Conservation (phyloP, 2,888 invertebrate genomes). For the Chloromyia formosa region DNA sequence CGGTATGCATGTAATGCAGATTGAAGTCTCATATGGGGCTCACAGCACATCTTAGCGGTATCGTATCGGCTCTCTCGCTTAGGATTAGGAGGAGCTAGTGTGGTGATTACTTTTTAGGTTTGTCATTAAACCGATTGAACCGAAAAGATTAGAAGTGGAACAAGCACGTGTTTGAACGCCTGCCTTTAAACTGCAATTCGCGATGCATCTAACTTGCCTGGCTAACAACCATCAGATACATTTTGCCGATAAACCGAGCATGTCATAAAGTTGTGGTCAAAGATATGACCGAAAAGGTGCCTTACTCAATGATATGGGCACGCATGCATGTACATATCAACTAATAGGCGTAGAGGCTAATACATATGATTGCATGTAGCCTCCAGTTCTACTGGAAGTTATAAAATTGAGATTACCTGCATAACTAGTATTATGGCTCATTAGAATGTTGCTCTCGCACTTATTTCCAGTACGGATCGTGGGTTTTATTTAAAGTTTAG, state of each 20-base stretch:
- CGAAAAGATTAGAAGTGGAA: slow-evolving; percentile 7
- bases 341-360: too few relatives aligned
- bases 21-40: neutral
- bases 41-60: neutral
- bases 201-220: neutral
- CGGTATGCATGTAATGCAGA: slow-evolving; percentile 1
- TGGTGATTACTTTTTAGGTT: slow-evolving; percentile 13
- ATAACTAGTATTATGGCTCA: too few relatives aligned
- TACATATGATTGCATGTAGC: too few relatives aligned
- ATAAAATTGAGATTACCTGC: too few relatives aligned
- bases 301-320: too few relatives aligned
- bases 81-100: neutral
- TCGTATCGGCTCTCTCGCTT: neutral
- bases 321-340: too few relatives aligned
- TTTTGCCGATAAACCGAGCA: slow-evolving; percentile 14
- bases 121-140: slow-evolving; percentile 2
- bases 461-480: too few relatives aligned
- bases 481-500: too few relatives aligned
- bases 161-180: slow-evolving; percentile 17
- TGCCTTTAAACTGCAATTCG: neutral
- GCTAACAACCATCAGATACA: slow-evolving; percentile 28
- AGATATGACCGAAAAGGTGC: slow-evolving; percentile 29
- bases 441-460: too few relatives aligned
- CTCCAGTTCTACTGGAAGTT: too few relatives aligned
- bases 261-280: slow-evolving; percentile 36